phyloP scores from a whole-genome alignment of 1,140 invertebrate species.

The Bombyx mandarina region DNA sequence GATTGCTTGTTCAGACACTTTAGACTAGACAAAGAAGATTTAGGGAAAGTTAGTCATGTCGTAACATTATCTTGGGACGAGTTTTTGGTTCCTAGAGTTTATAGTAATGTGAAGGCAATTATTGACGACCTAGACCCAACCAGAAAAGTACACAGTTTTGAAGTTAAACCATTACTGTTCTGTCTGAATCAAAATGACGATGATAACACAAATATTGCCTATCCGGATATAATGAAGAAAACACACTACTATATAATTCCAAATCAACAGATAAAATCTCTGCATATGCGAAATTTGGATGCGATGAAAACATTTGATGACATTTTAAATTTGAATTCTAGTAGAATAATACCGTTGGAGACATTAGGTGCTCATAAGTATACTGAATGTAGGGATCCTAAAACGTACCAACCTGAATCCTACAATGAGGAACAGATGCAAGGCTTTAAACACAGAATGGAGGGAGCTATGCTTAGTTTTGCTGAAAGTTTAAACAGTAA shows the following conservation, averaged over 20 bases:
- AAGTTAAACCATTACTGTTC: constrained; percentile 48
- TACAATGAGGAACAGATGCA: constrained; percentile 67
- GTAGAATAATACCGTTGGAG: constrained; percentile 34
- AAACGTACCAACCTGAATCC: constrained; percentile 35
- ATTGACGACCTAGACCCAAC: constrained; percentile 56
- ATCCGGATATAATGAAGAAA: constrained; percentile 64
- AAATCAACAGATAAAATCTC: constrained; percentile 29
- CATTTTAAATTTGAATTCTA: constrained; percentile 46
- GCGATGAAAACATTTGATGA: constrained; percentile 58
- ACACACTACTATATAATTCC: constrained; percentile 60
- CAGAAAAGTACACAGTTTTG: constrained; percentile 40
- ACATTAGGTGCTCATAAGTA: constrained; percentile 62
- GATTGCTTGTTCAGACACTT: constrained; percentile 76
- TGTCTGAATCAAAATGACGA: constrained; percentile 66
- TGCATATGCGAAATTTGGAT: constrained; percentile 59
- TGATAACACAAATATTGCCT: constrained; percentile 54
- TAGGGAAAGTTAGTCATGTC: constrained; percentile 68
- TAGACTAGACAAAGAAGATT: constrained; percentile 58
- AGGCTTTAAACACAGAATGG: constrained; percentile 63
- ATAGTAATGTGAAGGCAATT: constrained; percentile 61
- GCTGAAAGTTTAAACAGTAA: constrained; percentile 51
- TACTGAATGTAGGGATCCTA: constrained; percentile 56
- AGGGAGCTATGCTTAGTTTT: constrained; percentile 65
- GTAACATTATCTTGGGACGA: constrained; percentile 75
- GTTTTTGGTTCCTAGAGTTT: constrained; percentile 74